Conservation (phyloP, 2,797 vertebrate species). For the Fringilla coelebs region DNA sequence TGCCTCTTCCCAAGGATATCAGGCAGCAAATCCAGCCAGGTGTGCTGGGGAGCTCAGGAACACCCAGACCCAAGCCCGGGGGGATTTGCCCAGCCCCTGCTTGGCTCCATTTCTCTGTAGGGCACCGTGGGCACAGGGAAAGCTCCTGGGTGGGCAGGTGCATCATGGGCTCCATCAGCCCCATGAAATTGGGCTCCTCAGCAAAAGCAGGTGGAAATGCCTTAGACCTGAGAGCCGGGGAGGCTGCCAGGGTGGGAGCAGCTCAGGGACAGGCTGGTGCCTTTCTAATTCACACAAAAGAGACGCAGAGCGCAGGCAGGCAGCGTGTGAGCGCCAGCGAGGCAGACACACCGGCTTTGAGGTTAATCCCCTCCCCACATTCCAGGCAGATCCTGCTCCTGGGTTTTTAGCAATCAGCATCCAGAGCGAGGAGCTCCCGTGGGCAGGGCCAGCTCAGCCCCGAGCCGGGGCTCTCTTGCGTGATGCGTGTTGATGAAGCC, state of each 20-base stretch:
- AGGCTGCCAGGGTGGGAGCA: neutral
- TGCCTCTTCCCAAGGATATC: neutral
- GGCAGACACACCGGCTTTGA: neutral
- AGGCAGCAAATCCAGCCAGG: neutral
- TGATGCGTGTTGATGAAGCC: neutral
- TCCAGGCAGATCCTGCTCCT: neutral
- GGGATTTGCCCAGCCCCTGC: accelerated
- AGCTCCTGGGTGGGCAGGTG: neutral
- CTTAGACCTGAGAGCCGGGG: neutral
- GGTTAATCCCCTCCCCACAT: neutral
- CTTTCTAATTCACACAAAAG: neutral
- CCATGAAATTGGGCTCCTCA: accelerated
- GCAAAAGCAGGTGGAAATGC: neutral
- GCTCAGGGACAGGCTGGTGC: neutral
- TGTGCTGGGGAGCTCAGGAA: accelerated
- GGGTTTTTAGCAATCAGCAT: neutral
- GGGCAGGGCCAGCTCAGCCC: neutral
- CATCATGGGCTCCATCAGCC: neutral
- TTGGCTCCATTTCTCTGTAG: neutral
- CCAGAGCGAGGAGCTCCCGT: neutral
- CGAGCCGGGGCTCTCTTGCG: neutral
- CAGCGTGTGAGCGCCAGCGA: neutral
- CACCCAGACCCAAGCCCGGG: neutral
- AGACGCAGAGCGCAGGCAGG: accelerated
- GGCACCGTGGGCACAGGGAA: accelerated